A percentile compares a stretch with the other conserved stretches of the same genome.
These are phyloP conservation scores for Cantharis rufa DNA, from an alignment of 2,888 invertebrate species.

Conservation along the genomic window DNA sequence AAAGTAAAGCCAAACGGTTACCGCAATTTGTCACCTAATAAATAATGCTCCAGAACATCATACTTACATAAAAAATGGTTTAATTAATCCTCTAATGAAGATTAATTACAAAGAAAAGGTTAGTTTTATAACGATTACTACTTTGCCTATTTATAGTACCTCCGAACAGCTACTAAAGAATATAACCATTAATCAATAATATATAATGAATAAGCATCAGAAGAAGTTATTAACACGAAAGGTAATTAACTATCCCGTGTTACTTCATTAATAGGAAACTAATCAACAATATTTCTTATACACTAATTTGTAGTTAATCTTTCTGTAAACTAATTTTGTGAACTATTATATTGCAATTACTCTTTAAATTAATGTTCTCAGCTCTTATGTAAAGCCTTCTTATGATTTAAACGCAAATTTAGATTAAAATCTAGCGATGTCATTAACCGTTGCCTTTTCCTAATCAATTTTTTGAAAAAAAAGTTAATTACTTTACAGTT, in stretches of 20 bases:
- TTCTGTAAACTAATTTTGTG: background rate
- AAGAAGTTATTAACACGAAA: conserved; percentile 9
- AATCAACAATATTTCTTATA: background rate
- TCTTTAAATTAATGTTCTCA: background rate
- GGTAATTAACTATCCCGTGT: background rate
- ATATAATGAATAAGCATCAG: conserved; percentile 14
- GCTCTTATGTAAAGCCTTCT: background rate
- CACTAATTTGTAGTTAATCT: background rate
- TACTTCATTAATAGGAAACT: background rate
- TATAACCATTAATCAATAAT: conserved; percentile 2
- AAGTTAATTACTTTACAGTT: background rate
- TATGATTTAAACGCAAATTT: background rate
- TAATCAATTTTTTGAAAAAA: background rate
- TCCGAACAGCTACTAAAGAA: background rate
- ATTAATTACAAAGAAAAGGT: background rate
- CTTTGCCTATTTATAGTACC: background rate
- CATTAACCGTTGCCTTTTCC: background rate
- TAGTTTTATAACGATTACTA: background rate
- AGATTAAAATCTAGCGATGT: background rate
- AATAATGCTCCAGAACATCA: background rate
- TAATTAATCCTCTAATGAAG: background rate
- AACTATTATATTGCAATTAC: background rate
- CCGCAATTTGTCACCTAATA: background rate
- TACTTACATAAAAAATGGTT: background rate
- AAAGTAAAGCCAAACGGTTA: background rate